Evolutionary conservation across 35 echinoderm and acorn worm species (phyloP), one percentile per base, ranked within the genome.

Genomic region (Ophiothrix spiculata): DNA sequence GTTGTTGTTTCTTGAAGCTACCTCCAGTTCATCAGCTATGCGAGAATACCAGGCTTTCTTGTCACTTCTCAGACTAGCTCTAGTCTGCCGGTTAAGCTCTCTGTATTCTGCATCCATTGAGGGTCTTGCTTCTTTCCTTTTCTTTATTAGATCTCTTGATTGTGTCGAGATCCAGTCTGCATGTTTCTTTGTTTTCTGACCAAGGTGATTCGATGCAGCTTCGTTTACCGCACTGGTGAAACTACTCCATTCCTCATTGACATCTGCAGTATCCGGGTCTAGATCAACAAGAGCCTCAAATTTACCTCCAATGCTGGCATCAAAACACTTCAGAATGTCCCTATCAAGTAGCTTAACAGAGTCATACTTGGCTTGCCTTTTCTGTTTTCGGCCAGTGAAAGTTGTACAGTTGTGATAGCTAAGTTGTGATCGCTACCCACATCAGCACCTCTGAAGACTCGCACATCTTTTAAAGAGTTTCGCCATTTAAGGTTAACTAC

Each of bases 381-480:
- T n/a, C n/a, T n/a, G n/a, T n/a, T n/a, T n/a, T n/a, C n/a, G n/a
- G n/a, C n/a, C n/a, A n/a, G n/a, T n/a, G n/a, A n/a, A n/a, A n/a
- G n/a, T n/a, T n/a, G n/a, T n/a, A 46, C 32, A 11, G 79, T 81
- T 34, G 79, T 42, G 11, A 81, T 42, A n/a, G 79, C 79, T 12
- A 84, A 36, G 82, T 84, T 63, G 36, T 84, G 82, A 73, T 73
- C 82, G 37, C 82, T 37, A 28, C 82, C 82, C 1, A 84, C 54
- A 64, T 84, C 82, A 31, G 82, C 54, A n/a, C n/a, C n/a, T n/a
- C n/a, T n/a, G n/a, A n/a, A n/a, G n/a, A n/a, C n/a, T n/a, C n/a
- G n/a, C n/a, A n/a, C n/a, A n/a, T 84, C 82, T 35, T 84, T 63
- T 3, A 84, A 35, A 31, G 82, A 84, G 33, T 63, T 84, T 31